A percentile compares a stretch with the other conserved stretches of the same genome.
Conservation (phyloP, 1,140 invertebrate species). For the Leptestheria dahalacensis region DNA sequence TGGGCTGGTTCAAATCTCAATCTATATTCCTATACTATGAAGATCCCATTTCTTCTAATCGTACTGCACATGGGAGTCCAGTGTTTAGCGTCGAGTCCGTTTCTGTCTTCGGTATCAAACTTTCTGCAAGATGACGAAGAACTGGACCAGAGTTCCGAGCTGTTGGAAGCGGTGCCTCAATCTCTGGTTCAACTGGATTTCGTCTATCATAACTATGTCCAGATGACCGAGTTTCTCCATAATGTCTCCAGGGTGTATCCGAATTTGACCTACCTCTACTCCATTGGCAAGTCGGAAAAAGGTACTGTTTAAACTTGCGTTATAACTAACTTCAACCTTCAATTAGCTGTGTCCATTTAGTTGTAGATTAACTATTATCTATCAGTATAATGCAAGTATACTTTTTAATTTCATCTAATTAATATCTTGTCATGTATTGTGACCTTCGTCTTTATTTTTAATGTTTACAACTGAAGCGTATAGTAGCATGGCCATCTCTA, state of each 20-base stretch:
- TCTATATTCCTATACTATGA: too few species aligned
- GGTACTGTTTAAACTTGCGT: too few species aligned
- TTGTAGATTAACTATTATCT: background rate
- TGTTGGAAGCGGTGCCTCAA: background rate
- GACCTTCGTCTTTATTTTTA: background rate
- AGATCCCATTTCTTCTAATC: too few species aligned
- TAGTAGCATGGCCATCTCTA: too few species aligned
- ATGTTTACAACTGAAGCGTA: background rate
- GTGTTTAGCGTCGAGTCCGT: too few species aligned
- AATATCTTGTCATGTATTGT: background rate
- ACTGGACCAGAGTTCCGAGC: background rate
- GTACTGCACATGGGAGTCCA: too few species aligned
- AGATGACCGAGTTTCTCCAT: conserved; percentile 66
- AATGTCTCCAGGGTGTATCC: conserved; percentile 62
- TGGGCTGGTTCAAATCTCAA: too few species aligned
- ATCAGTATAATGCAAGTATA: too few species aligned
- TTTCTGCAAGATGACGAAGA: background rate
- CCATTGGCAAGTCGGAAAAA: conserved; percentile 83
- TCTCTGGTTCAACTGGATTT: conserved; percentile 41
- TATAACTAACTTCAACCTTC: too few species aligned
- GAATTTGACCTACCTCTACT: conserved; percentile 71
- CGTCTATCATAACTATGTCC: conserved; percentile 75
- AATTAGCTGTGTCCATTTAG: conserved; percentile 20
- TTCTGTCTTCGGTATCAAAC: background rate
- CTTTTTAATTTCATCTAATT: background rate